Evolutionary conservation across 2,797 vertebrate species (phyloP).

Genomic region (Muscicapa striata): DNA sequence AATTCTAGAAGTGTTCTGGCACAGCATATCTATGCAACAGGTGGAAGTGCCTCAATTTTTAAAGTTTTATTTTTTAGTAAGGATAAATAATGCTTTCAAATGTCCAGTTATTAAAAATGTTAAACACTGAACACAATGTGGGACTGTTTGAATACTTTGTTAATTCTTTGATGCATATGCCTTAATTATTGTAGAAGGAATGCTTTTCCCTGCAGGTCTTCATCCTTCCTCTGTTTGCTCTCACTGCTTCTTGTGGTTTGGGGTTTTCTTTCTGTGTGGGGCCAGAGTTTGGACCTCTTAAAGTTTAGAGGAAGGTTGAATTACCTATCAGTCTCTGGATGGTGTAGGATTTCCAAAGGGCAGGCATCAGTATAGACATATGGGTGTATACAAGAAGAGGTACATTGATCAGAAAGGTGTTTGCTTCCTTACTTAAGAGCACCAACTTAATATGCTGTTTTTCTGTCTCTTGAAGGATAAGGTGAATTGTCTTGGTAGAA

Average conservation of each 20-base stretch:
- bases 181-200: neutral
- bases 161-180: neutral
- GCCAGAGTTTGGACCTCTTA: neutral
- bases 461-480: neutral
- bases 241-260: neutral
- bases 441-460: neutral
- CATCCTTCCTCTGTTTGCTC: neutral
- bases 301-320: neutral
- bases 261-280: rapidly evolving
- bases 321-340: neutral
- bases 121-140: neutral
- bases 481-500: neutral
- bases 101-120: neutral
- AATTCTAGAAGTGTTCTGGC: neutral
- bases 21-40: neutral
- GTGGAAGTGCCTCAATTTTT: neutral
- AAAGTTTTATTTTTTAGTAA: neutral
- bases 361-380: neutral
- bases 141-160: neutral
- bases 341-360: neutral
- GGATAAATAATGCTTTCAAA: neutral
- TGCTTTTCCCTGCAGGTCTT: neutral
- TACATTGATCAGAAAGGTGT: neutral
- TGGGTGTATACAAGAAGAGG: neutral
- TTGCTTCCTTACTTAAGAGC: neutral